Evolutionary conservation across 2,113 vertebrate genomes (phyloP).

Genomic region (Grus americana): DNA sequence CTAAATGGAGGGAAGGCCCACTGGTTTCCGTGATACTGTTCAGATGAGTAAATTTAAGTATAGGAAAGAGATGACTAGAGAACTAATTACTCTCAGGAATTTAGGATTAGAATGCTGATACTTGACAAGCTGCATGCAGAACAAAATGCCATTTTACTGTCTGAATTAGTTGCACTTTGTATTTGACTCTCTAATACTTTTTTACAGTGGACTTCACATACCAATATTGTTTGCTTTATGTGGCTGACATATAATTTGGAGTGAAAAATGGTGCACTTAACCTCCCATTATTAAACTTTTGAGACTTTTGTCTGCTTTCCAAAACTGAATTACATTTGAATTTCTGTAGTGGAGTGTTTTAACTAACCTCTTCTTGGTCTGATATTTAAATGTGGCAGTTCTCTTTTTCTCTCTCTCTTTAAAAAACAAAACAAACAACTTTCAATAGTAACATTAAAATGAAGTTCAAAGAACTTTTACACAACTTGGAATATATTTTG

Average conservation of each 20-base stretch:
- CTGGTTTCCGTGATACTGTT: neutral
- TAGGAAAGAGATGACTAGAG: neutral
- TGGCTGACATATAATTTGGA: neutral
- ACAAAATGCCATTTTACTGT: neutral
- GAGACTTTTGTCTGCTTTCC: neutral
- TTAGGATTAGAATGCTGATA: neutral
- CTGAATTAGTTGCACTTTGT: neutral
- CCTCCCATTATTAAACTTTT: slow-evolving; percentile 24
- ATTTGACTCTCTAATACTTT: neutral
- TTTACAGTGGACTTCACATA: neutral
- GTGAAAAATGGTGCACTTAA: slow-evolving; percentile 3
- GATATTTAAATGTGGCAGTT: neutral
- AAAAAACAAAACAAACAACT: neutral
- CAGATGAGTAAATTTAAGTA: neutral
- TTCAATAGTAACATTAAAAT: neutral
- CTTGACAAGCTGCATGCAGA: neutral
- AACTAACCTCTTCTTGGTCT: neutral
- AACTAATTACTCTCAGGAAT: neutral
- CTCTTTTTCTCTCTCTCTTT: neutral
- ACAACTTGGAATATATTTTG: neutral
- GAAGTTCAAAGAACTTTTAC: neutral
- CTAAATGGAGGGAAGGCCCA: neutral
- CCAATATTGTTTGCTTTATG: neutral
- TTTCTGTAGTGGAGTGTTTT: neutral
- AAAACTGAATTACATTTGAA: slow-evolving; percentile 5